These are phyloP conservation scores for Eumaeus atala DNA, from an alignment of 1,140 invertebrate genomes.

Conservation along the genomic window DNA sequence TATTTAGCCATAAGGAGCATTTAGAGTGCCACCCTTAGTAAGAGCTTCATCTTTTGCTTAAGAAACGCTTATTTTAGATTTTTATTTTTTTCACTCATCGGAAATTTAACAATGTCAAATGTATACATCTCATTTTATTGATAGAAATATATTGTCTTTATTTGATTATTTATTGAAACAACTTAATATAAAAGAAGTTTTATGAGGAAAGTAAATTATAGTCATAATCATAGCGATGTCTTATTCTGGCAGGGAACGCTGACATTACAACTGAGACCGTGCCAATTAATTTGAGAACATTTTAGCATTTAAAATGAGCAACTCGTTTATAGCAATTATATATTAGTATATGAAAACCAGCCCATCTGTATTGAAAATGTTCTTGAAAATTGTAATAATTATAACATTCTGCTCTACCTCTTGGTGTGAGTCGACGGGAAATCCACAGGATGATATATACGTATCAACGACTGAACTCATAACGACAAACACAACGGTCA, in stretches of 20 bases:
- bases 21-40: conserved; percentile 15
- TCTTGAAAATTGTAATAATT: background rate
- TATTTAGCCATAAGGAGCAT: conserved; percentile 34
- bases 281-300: conserved; percentile 24
- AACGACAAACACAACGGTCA: conserved; percentile 22
- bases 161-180: background rate
- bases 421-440: conserved; percentile 23
- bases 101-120: too few relatives aligned
- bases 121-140: too few relatives aligned
- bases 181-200: too few relatives aligned
- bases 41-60: conserved; percentile 26
- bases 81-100: background rate
- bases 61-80: conserved; percentile 14
- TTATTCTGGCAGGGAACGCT: conserved; percentile 26
- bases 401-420: background rate
- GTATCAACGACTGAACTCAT: conserved; percentile 33
- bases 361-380: conserved; percentile 6
- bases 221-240: conserved; percentile 5
- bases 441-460: conserved; percentile 28
- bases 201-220: background rate
- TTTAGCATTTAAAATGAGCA: conserved; percentile 8
- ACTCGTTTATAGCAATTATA: background rate
- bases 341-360: background rate
- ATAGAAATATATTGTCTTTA: too few relatives aligned
- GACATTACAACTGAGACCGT: conserved; percentile 20